phyloP scores from a whole-genome alignment of 2,888 invertebrate species.

The Agrotis puta region DNA sequence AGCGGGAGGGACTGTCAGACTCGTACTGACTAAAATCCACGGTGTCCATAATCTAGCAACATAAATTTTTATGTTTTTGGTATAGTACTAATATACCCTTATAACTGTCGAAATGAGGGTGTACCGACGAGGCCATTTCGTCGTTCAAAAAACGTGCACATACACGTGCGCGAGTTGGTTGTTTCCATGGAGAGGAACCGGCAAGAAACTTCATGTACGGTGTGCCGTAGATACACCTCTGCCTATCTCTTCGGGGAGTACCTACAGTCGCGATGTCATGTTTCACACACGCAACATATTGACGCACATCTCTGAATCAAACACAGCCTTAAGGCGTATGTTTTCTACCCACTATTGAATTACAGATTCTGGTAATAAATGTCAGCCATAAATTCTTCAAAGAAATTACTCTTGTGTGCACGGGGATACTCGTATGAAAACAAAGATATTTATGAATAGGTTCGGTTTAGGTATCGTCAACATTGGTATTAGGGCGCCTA shows the following conservation, averaged over 20 bases:
- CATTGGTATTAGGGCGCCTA: not conserved
- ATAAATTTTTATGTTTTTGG: too few species aligned
- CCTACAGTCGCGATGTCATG: not conserved
- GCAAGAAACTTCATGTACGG: not conserved
- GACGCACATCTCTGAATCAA: not conserved
- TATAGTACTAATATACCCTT: too few species aligned
- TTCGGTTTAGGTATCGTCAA: not conserved
- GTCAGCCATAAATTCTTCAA: slow-evolving; percentile 27
- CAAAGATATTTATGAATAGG: not conserved
- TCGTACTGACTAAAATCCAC: too few species aligned
- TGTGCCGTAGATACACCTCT: too few species aligned
- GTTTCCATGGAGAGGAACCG: not conserved
- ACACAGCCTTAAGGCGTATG: slow-evolving; percentile 2
- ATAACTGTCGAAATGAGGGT: too few species aligned
- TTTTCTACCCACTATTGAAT: slow-evolving; percentile 31
- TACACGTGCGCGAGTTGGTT: too few species aligned
- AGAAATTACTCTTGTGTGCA: not conserved
- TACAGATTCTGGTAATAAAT: slow-evolving; percentile 32
- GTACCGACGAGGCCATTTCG: too few species aligned
- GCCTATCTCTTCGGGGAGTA: too few species aligned
- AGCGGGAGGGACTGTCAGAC: too few species aligned
- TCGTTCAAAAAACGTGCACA: too few species aligned
- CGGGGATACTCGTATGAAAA: slow-evolving; percentile 6
- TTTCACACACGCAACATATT: not conserved
- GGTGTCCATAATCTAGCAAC: too few species aligned